Evolutionary conservation across 2,113 vertebrate genomes (phyloP), one percentile per base, ranked within the genome.

Genomic region (Neodontobutis hainanensis): DNA sequence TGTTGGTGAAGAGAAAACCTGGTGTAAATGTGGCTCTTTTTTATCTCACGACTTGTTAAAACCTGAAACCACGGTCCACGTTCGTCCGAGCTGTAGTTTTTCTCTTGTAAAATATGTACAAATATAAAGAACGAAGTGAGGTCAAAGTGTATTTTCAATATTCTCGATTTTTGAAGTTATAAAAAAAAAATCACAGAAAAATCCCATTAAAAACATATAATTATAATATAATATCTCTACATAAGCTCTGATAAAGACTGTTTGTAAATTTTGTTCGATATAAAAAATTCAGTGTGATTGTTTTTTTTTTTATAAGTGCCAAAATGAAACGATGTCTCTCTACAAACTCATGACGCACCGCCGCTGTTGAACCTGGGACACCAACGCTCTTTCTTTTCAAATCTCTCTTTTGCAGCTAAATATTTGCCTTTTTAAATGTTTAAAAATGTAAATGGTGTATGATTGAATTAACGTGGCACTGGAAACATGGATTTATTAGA

Each of bases 71-170:
- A 9, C 16, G 3, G 12, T 16, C 3, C 14, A n/a, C 14, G 14
- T 19, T 11, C 38, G 15, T 42, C 55, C n/a, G 36, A 58, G 38
- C 55, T 70, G 69, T 77, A 70, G 80, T 59, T 94, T 94, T 94
- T 94, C 93, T 88, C 76, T 6, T 98, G 95, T 98, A 55, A 98
- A 75, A 98, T 96, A 94, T 65, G 38, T 98, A 96, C 98, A 98
- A 95, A 98, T 96, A 97, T 91, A 82, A 91, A 96, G 93, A 96
- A 96, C 93, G 94, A 94, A 96, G 95, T 97, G 95, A 95, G 94
- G 95, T 87, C 19, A 97, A 97, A 98, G 94, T 98, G 97, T 98
- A 99, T 99, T 99, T 99, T 99, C 95, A 98, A 99, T 99, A 99
- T 98, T 97, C 96, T 94, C 95, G 94, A 97, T 97, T 98, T 99